Conservation (phyloP, 2,888 invertebrate genomes). For the Nycteola revayana region DNA sequence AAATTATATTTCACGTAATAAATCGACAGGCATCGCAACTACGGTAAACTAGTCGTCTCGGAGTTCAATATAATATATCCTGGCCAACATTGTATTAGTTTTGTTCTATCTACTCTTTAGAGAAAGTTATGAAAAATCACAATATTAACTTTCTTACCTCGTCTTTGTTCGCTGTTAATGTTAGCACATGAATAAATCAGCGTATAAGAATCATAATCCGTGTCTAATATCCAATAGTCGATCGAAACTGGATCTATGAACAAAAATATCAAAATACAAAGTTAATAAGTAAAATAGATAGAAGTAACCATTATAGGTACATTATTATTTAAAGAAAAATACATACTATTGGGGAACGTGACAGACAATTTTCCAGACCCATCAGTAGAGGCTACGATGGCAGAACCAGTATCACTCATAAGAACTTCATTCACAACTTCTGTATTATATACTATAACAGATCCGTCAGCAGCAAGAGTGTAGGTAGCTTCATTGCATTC, state of each 20-base stretch:
- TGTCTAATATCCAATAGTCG: conserved; percentile 83
- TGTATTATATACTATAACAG: conserved; percentile 47
- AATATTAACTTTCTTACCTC: conserved; percentile 38
- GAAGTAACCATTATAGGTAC: not conserved
- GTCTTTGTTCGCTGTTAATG: conserved; percentile 36
- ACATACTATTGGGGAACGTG: conserved; percentile 46
- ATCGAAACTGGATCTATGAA: conserved; percentile 37
- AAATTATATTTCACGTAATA: too few relatives aligned
- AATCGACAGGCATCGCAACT: too few relatives aligned
- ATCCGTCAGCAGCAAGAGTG: conserved; percentile 45
- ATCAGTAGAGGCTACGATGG: conserved; percentile 56
- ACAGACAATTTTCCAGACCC: conserved; percentile 80
- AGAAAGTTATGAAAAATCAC: too few relatives aligned
- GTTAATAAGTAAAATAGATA: too few relatives aligned
- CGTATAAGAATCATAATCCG: conserved; percentile 83
- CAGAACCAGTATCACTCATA: conserved; percentile 75
- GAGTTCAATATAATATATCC: too few relatives aligned
- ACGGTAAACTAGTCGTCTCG: too few relatives aligned
- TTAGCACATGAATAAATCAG: conserved; percentile 84
- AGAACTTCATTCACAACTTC: conserved; percentile 65
- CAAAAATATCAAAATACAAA: too few relatives aligned
- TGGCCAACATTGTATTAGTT: too few relatives aligned
- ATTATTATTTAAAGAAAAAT: not conserved
- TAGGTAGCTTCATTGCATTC: conserved; percentile 62
- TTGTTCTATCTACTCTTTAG: too few relatives aligned